phyloP scores from a whole-genome alignment of 2,888 invertebrate genomes.

The Macrophya annulata region DNA sequence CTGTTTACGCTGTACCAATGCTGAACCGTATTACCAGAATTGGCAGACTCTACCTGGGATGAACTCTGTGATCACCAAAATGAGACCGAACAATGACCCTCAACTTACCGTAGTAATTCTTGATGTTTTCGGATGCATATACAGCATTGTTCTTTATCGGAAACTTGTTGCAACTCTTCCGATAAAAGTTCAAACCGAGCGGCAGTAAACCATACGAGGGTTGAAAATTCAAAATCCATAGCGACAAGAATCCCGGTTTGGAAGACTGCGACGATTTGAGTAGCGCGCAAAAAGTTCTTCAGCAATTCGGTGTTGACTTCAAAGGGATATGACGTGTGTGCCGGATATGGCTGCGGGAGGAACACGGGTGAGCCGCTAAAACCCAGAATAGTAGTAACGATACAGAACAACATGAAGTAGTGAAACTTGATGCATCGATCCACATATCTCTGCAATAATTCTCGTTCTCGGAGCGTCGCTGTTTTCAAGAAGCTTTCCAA shows the following conservation, averaged over 20 bases:
- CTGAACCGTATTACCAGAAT: no score
- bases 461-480: neutral
- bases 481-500: neutral
- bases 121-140: constrained; percentile 23
- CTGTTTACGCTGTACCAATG: no score
- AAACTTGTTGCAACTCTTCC: neutral
- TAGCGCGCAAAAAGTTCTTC: constrained; percentile 7
- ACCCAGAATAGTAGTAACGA: neutral
- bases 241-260: constrained; percentile 1
- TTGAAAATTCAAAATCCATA: neutral
- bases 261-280: constrained; percentile 1
- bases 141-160: neutral
- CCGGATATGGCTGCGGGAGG: constrained; percentile 18
- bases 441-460: constrained; percentile 11
- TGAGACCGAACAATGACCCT: neutral
- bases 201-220: constrained; percentile 1
- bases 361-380: neutral
- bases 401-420: constrained; percentile 11
- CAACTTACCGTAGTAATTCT: constrained; percentile 8
- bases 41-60: neutral
- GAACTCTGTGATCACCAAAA: neutral
- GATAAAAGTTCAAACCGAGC: constrained; percentile 32
- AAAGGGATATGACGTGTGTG: constrained; percentile 27
- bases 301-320: constrained; percentile 9
- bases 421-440: neutral